A percentile compares a stretch with the other conserved stretches of the same genome.
These are phyloP conservation scores for Cosmopolites sordidus DNA, from an alignment of 2,888 invertebrate species.

Conservation along the genomic window DNA sequence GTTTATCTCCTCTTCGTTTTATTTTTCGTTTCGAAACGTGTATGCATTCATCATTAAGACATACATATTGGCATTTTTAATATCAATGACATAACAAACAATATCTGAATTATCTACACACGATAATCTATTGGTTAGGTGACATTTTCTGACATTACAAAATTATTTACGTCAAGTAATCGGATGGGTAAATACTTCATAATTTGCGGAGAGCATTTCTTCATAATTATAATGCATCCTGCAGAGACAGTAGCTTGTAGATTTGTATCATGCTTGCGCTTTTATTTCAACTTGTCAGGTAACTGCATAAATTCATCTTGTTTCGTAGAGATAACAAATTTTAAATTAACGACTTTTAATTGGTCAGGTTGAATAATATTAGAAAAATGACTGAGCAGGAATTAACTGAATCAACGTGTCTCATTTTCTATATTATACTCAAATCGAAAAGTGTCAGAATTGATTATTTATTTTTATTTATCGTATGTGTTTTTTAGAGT, in stretches of 20 bases:
- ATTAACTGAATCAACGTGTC: no score
- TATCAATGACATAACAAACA: background rate
- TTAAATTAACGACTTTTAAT: background rate
- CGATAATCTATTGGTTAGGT: constrained; percentile 14
- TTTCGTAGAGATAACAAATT: constrained; percentile 3
- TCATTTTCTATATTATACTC: no score
- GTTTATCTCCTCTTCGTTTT: no score
- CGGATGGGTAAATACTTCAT: constrained; percentile 22
- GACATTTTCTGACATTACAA: constrained; percentile 21
- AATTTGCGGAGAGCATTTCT: constrained; percentile 14
- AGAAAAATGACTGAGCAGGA: background rate
- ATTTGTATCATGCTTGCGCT: constrained; percentile 14
- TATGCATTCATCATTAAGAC: no score
- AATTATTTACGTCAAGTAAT: constrained; percentile 23
- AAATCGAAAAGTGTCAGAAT: no score
- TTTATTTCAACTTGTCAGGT: constrained; percentile 19
- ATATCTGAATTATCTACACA: background rate
- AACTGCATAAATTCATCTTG: constrained; percentile 19
- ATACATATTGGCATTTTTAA: no score
- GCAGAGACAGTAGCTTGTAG: constrained; percentile 25
- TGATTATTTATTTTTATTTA: no score
- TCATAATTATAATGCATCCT: constrained; percentile 22
- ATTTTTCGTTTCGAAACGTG: no score
- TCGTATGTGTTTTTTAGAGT: no score
- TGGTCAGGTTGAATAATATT: background rate